Base-by-base conservation (phyloP, 2,113 vertebrate genomes). In the Zapornia atra region DNA sequence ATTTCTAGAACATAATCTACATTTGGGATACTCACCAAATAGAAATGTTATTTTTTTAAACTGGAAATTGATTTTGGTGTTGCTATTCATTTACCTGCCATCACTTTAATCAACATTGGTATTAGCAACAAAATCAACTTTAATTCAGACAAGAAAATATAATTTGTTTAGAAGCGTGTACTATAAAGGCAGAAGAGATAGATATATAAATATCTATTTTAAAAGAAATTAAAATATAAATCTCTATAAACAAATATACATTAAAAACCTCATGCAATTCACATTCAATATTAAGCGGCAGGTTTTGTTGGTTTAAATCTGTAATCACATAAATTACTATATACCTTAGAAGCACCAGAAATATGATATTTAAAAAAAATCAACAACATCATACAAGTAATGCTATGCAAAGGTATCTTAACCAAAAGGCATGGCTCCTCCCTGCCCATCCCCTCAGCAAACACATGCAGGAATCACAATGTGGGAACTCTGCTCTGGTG, bases 371-470 rank as follows among this genome's bases (percentile, higher is more conserved):
- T 46, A 2, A n/a, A 57, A 65, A 56, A n/a, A 56, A 66, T 24
- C 33, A 29, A 60, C 10, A 42, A 44, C 34, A 21, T 26, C n/a
- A 28, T 11, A 9, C 17, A 82, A 80, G 46, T 5, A 25, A 48
- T 1, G 2, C 48, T 61, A 36, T 28, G 19, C 59, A 80, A 44
- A 1, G 6, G 15, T 24, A 11, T 57, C 59, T 42, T n/a, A 19
- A 34, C 38, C 2, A 2, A 57, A 15, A 78, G 25, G 29, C 1
- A 0, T 8, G 16, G 8, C 40, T 66, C 11, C 26, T 53, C 16
- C 48, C 44, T 40, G 17, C 15, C n/a, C 44, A 69, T 25, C 15
- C 64, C 51, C 38, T 69, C 48, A 54, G 57, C 18, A 66, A 42
- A 64, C 10, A 48, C 29, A 40, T 1, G 6, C 65, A 68, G 54